Conservation (phyloP, 2,888 invertebrate genomes). For the Cantharis nigra region DNA sequence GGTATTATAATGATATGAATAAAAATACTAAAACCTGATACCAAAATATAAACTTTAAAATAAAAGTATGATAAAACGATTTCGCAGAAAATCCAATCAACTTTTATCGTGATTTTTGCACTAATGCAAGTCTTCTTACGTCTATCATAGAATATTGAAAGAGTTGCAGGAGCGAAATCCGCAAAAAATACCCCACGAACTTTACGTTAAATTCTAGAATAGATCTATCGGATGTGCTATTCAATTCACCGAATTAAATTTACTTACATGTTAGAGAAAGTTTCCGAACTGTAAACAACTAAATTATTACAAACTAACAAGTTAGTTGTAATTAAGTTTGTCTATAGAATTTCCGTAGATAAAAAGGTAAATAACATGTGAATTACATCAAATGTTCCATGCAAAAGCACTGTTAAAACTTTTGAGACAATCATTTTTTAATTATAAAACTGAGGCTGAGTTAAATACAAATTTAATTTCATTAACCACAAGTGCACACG, state of each 20-base stretch:
- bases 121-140: not conserved
- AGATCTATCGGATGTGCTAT: not conserved
- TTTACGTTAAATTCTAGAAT: not conserved
- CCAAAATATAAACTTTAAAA: not conserved
- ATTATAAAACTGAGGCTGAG: not conserved
- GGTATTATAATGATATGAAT: not conserved
- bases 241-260: not conserved
- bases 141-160: not conserved
- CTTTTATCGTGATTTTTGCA: not conserved
- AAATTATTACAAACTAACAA: not conserved
- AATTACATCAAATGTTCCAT: not conserved
- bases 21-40: not conserved
- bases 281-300: not conserved
- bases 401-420: not conserved
- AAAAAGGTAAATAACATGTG: not conserved
- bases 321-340: not conserved
- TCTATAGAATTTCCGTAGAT: not conserved
- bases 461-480: not conserved
- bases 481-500: not conserved
- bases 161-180: not conserved
- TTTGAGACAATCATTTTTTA: not conserved
- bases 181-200: not conserved
- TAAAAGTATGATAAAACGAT: not conserved
- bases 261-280: not conserved
- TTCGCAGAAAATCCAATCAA: not conserved